These are phyloP conservation scores for Balaenoptera acutorostrata DNA, from an alignment of 2,113 vertebrate genomes.

Conservation along the genomic window DNA sequence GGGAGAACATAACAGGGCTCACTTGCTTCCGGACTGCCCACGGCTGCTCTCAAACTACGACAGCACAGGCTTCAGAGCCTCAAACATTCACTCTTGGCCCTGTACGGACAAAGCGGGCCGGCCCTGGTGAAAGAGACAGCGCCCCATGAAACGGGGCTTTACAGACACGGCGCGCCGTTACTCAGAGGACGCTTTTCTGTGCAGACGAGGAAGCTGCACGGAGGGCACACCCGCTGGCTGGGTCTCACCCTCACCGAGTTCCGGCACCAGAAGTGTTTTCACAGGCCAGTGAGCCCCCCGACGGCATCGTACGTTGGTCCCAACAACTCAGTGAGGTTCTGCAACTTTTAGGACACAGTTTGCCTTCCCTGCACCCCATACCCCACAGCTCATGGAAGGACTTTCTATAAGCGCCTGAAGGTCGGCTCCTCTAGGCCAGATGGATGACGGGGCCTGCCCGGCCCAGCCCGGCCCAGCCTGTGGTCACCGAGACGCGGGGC, in stretches of 20 bases:
- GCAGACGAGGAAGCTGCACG: neutral
- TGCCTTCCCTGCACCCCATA: neutral
- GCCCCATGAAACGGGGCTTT: accelerated
- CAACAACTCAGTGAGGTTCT: neutral
- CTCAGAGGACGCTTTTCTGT: neutral
- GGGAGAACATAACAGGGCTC: too few species aligned
- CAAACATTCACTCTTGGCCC: accelerated
- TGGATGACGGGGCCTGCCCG: neutral
- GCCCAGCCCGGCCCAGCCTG: accelerated
- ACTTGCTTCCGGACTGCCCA: accelerated
- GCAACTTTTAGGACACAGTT: neutral
- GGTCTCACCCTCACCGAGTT: too few species aligned
- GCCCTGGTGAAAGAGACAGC: accelerated
- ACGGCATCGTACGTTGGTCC: neutral
- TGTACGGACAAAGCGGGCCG: accelerated
- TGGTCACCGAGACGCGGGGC: accelerated
- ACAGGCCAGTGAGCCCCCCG: neutral
- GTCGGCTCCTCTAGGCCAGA: neutral
- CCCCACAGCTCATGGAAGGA: accelerated
- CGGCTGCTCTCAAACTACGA: accelerated
- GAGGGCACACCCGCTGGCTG: accelerated
- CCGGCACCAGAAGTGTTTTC: neutral
- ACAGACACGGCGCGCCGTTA: accelerated
- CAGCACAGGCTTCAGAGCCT: accelerated
- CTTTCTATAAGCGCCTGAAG: neutral